Evolutionary conservation across 2,797 vertebrate species (phyloP), one percentile per base, ranked within the genome.

Genomic region (Manis javanica): DNA sequence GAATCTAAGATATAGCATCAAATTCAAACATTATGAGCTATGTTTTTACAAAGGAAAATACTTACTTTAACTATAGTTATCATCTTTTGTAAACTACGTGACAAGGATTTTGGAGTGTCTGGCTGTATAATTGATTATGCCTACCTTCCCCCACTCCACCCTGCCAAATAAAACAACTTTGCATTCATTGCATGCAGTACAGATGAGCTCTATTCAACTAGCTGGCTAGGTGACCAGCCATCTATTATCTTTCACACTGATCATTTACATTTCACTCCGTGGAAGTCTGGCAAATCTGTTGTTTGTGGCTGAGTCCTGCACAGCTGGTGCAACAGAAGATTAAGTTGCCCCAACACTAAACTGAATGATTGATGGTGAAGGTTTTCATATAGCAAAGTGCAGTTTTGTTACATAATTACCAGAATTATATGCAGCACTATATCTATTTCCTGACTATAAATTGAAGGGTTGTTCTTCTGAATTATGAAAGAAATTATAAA

Each of bases 401-500:
- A 97, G 81, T 97, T 98, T 98, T 97, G 83, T 98, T 98, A 91
- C 95, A 98, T 98, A 98, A 99, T 98, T 98, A 98, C 97, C 97
- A 98, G 97, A 98, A 98, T 98, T 98, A 97, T 97, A 97, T 97
- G 93, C 91, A 96, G 94, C 84, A 89, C 94, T 98, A 96, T 98
- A 98, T 98, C 97, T 98, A 95, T 98, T 98, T 98, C 94, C 96
- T 97, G 94, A 97, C 96, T 98, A 96, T 96, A 98, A 98, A 98
- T 97, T 98, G 97, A 98, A 98, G 95, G 97, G 96, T 98, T 98
- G 97, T 98, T 98, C 97, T 98, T 98, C 97, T 98, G 97, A 98
- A 95, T 98, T 98, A 98, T 98, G 97, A 98, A 98, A 98, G 97
- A 98, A 98, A 98, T 98, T 98, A 98, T 97, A 95, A 98, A 98